Evolutionary conservation across 2,113 vertebrate species (phyloP), one percentile per base, ranked within the genome.

Genomic region (Peromyscus polionotus): DNA sequence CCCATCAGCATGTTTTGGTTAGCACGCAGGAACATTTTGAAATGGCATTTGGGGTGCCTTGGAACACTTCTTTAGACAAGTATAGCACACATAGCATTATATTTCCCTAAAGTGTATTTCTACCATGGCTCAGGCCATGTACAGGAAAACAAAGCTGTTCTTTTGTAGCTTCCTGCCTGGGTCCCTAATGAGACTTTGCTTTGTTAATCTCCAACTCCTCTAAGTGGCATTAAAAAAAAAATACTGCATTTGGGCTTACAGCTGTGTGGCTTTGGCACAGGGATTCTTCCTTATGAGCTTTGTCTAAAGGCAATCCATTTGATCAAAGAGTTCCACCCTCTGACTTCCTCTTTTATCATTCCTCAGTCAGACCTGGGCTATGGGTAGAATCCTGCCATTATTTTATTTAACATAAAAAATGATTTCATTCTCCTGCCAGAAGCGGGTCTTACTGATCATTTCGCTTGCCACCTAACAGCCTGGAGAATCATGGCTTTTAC

Each of bases 371-470:
- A 93, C 63, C 22, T 31, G 88, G 88, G 96, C 94, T 96, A 80
- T 73, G 39, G 85, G 86, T 97, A 28, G 83, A 92, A 95, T 96
- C 96, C 96, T 90, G 91, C 83, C 36, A 95, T 97, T 92, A 83
- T 95, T 96, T 96, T 98, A 95, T 96, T 97, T 98, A 97, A 97
- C 97, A 88, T 97, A 96, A 84, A 97, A 97, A 96, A 90, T 93
- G 95, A 98, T 94, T 97, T 95, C 75, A 91, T 92, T 96, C 96
- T 85, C 89, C 92, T 95, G 81, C 81, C 94, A 90, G 68, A 97
- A 96, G n/a, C 86, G 76, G 86, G 28, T 92, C 80, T 97, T 54
- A 68, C 93, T 96, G 90, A 97, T 95, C 84, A 63, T 67, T n/a
- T 83, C 76, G 92, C 81, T 94, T 88, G 92, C 88, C 94, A 36